Conservation (phyloP, 2,797 vertebrate species). For the Enteromius thamalakanensis region DNA sequence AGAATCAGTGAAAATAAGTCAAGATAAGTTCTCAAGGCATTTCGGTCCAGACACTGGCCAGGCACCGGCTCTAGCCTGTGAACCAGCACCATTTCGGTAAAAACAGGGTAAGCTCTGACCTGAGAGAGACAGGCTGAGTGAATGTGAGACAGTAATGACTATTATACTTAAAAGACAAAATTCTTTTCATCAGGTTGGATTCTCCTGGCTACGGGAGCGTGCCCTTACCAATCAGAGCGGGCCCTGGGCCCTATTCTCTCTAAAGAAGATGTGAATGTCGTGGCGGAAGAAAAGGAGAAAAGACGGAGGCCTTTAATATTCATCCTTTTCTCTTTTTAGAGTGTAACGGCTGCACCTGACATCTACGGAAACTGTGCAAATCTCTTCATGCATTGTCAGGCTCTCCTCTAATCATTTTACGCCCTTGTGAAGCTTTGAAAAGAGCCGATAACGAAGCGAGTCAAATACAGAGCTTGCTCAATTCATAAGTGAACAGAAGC, state of each 20-base stretch:
- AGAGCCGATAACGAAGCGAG: slow-evolving; percentile 76
- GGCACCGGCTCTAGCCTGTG: neutral
- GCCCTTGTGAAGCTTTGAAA: slow-evolving; percentile 74
- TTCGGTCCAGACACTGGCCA: too few species aligned
- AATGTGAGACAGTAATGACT: slow-evolving; percentile 44
- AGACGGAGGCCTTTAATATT: slow-evolving; percentile 69
- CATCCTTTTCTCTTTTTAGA: slow-evolving; percentile 66
- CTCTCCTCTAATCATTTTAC: slow-evolving; percentile 80
- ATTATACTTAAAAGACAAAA: slow-evolving; percentile 58
- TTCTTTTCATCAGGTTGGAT: slow-evolving; percentile 54
- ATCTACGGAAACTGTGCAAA: slow-evolving; percentile 70
- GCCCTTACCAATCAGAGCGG: slow-evolving; percentile 43
- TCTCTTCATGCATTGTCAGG: slow-evolving; percentile 78
- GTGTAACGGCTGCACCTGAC: slow-evolving; percentile 74
- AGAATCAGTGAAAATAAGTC: neutral
- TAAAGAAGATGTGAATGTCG: slow-evolving; percentile 70
- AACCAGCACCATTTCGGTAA: neutral
- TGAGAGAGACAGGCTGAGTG: neutral
- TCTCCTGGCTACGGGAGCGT: slow-evolving; percentile 51
- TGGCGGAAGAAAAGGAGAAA: slow-evolving; percentile 66
- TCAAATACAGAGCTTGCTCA: slow-evolving; percentile 70
- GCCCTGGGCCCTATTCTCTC: slow-evolving; percentile 54
- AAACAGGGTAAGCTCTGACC: neutral
- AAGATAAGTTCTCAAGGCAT: too few species aligned
- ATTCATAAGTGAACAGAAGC: slow-evolving; percentile 67